Conservation (phyloP, 2,888 invertebrate species). For the Tinea pellionella region DNA sequence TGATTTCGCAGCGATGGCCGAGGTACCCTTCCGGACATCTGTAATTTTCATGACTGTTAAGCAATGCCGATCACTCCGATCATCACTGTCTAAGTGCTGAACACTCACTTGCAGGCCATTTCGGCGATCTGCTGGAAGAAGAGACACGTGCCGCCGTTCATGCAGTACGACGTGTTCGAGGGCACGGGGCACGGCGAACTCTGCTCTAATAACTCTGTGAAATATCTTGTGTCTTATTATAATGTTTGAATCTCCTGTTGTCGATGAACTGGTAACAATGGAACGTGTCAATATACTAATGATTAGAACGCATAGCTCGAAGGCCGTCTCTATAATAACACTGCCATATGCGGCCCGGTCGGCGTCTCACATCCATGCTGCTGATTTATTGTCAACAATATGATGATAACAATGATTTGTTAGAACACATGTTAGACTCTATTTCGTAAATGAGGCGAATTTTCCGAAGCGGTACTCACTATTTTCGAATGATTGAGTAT, state of each 20-base stretch:
- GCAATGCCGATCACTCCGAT: no score
- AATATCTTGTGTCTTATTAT: background rate
- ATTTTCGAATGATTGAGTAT: constrained; percentile 33
- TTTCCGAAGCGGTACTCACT: constrained; percentile 32
- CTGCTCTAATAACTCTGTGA: constrained; percentile 40
- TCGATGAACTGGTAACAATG: background rate
- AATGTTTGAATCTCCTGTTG: background rate
- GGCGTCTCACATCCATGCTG: no score
- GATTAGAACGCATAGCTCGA: background rate
- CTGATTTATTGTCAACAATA: no score
- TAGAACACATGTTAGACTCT: background rate
- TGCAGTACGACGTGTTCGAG: constrained; percentile 77
- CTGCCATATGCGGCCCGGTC: background rate
- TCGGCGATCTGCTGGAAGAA: constrained; percentile 82
- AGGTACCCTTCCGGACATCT: constrained; percentile 86
- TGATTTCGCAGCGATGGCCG: constrained; percentile 83
- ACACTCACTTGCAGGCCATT: constrained; percentile 86
- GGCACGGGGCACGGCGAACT: constrained; percentile 76
- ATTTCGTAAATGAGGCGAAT: background rate
- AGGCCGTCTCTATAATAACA: background rate
- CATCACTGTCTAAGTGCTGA: no score
- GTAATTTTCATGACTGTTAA: constrained; percentile 32
- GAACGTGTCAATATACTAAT: background rate
- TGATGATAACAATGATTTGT: background rate
- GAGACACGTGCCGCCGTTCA: constrained; percentile 89